Evolutionary conservation across 2,797 vertebrate genomes (phyloP).

Genomic region (Fundulus diaphanus): DNA sequence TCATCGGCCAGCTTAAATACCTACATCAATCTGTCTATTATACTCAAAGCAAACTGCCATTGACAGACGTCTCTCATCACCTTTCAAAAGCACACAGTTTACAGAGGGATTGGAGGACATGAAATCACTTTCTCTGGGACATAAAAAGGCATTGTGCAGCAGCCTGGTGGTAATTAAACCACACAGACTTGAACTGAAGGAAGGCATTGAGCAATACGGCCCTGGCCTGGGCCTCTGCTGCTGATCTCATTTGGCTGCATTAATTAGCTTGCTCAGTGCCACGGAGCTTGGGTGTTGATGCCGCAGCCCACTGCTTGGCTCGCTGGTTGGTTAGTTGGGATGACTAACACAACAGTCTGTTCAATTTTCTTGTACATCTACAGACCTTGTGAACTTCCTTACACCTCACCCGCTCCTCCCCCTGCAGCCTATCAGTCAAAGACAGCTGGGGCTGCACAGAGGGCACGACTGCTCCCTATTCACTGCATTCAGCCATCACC

Average conservation of each 20-base stretch:
- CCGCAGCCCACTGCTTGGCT: slow-evolving; percentile 65
- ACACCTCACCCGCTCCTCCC: slow-evolving; percentile 38
- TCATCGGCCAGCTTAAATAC: slow-evolving; percentile 35
- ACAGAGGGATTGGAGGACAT: slow-evolving; percentile 81
- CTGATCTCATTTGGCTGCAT: slow-evolving; percentile 97
- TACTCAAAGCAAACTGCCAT: slow-evolving; percentile 58
- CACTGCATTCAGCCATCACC: slow-evolving; percentile 63
- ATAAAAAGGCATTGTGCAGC: slow-evolving; percentile 88
- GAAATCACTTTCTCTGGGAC: slow-evolving; percentile 93
- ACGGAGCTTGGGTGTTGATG: slow-evolving; percentile 66
- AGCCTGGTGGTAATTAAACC: slow-evolving; percentile 71
- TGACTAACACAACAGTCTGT: slow-evolving; percentile 74
- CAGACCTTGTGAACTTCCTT: slow-evolving; percentile 70
- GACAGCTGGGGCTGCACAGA: slow-evolving; percentile 79
- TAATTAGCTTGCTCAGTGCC: slow-evolving; percentile 89
- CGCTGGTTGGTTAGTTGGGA: slow-evolving; percentile 61
- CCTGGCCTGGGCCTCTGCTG: slow-evolving; percentile 87
- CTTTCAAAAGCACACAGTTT: slow-evolving; percentile 56
- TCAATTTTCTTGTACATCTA: slow-evolving; percentile 62
- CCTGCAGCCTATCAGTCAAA: slow-evolving; percentile 63
- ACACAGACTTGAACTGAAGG: slow-evolving; percentile 82
- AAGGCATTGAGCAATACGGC: slow-evolving; percentile 88
- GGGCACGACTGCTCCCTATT: slow-evolving; percentile 73
- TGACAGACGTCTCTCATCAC: slow-evolving; percentile 65
- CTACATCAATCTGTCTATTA: slow-evolving; percentile 44